phyloP scores from a whole-genome alignment of 23 tunicate species.

The Halocynthia roretzi region DNA sequence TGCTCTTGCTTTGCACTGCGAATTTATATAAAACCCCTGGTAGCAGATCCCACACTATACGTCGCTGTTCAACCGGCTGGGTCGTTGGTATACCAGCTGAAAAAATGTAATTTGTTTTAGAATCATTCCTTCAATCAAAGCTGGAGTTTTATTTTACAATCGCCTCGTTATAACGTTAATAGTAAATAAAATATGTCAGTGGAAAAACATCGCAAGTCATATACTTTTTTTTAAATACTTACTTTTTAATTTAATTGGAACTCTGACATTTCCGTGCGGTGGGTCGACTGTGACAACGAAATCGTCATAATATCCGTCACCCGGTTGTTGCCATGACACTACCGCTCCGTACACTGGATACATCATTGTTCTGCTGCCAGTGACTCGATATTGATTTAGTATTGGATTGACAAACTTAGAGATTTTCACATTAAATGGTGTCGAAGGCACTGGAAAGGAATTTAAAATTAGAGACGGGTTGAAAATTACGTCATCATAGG shows the following conservation, averaged over 20 bases:
- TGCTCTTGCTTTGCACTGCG: constrained; percentile 43
- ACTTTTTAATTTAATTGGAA: constrained; percentile 44
- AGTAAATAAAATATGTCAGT: not conserved
- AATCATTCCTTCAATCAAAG: no score
- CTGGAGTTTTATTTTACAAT: no score
- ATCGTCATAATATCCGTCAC: constrained; percentile 39
- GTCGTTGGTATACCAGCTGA: constrained; percentile 5
- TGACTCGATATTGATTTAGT: constrained; percentile 34
- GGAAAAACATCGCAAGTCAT: not conserved
- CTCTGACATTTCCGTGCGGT: constrained; percentile 56
- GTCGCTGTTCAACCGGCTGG: not conserved
- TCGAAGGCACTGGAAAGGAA: constrained; percentile 37
- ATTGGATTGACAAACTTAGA: constrained; percentile 65
- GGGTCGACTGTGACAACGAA: constrained; percentile 50
- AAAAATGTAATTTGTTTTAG: not conserved
- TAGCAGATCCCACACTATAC: constrained; percentile 70
- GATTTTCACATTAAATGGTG: constrained; percentile 41
- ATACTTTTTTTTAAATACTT: not conserved
- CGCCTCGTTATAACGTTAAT: no score
- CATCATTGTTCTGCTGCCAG: constrained; percentile 40
- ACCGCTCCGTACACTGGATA: constrained; percentile 75
- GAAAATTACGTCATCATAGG: no score
- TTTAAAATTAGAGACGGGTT: not conserved
- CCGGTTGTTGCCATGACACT: constrained; percentile 66
- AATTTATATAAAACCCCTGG: constrained; percentile 73